Percentiles rank a stretch among this genome's conserved stretches.
Evolutionary conservation across 2,113 vertebrate genomes (phyloP).

Genomic region (Scomber scombrus): DNA sequence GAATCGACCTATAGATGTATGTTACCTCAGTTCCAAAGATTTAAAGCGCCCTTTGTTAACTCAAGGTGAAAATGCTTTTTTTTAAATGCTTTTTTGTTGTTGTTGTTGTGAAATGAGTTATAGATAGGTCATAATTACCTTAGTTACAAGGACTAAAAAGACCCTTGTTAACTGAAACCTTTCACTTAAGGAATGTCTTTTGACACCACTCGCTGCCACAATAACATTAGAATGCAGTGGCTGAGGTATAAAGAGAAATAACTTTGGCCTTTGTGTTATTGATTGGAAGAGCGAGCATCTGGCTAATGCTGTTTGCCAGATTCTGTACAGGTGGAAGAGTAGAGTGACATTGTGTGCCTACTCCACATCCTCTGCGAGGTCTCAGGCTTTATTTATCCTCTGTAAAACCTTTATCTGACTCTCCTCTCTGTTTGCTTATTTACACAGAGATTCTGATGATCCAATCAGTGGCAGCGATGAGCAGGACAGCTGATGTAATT

Average conservation of each 20-base stretch:
- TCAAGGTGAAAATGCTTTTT: too few relatives aligned
- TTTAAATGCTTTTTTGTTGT: too few relatives aligned
- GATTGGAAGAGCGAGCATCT: slow-evolving; percentile 39
- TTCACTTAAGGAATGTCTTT: too few relatives aligned
- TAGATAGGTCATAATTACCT: too few relatives aligned
- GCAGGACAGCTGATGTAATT: slow-evolving; percentile 4
- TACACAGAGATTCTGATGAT: not conserved
- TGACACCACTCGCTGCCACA: too few relatives aligned
- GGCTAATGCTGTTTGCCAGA: slow-evolving; percentile 26
- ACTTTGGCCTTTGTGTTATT: slow-evolving; percentile 35
- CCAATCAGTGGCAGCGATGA: slow-evolving; percentile 4
- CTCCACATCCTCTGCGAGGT: slow-evolving; percentile 34
- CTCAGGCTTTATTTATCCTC: slow-evolving; percentile 17
- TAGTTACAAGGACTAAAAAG: too few relatives aligned
- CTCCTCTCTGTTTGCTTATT: slow-evolving; percentile 23
- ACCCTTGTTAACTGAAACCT: too few relatives aligned
- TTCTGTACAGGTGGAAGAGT: slow-evolving; percentile 20
- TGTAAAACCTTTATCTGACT: slow-evolving; percentile 21
- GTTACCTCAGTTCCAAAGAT: too few relatives aligned
- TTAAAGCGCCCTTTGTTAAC: too few relatives aligned
- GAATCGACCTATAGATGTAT: too few relatives aligned
- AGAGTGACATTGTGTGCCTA: slow-evolving; percentile 15
- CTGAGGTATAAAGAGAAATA: slow-evolving; percentile 28
- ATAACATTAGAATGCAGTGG: not conserved
- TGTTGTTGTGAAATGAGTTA: too few relatives aligned